Evolutionary conservation across 2,797 vertebrate genomes (phyloP), one percentile per base, ranked within the genome.

Genomic region (Rhinoraja longicauda): DNA sequence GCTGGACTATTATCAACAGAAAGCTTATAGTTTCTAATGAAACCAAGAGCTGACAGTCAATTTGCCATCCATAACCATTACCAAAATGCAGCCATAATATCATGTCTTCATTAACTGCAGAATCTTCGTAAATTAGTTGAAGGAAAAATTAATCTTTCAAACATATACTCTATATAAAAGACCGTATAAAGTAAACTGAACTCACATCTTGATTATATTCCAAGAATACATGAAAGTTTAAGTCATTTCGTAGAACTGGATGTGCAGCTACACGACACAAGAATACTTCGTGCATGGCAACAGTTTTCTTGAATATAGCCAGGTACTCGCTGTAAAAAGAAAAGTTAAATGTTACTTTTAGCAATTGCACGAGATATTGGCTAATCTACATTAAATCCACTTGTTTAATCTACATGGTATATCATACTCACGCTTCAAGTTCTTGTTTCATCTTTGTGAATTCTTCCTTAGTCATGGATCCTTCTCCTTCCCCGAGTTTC

Each of bases 401-500:
- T 86, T 53, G 72, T 36, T 57, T 86, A 53, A 93, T 93, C 19
- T 70, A 70, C 10, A 86, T 53, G 93, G 45, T 84, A 93, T 94
- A 94, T 93, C 94, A 93, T 93, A 98, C 99, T 97, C 97, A 99
- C 98, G 99, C 99, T 96, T 99, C 99, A 79, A 99, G 97, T 95
- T 99, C 99, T 96, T 99, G 99, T 95, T 99, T 99, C 99, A 99
- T 99, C 96, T 99, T 99, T 21, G 99, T 99, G 96, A 99, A 99
- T 95, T 99, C 99, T 94, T 99, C 98, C 96, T 99, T 99, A 93
- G 98, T 99, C 99, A 99, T 99, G 12, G 98, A 99, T 19, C 99
- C 99, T 95, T 99, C 99, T 86, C 99, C 99, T 95, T 99, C 99
- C 32, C 99, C 99, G 93, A 99, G 97, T 94, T 99, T 99, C 96